These are phyloP conservation scores for Anolis apletophallus DNA, from an alignment of 2,797 vertebrate species.

Conservation along the genomic window DNA sequence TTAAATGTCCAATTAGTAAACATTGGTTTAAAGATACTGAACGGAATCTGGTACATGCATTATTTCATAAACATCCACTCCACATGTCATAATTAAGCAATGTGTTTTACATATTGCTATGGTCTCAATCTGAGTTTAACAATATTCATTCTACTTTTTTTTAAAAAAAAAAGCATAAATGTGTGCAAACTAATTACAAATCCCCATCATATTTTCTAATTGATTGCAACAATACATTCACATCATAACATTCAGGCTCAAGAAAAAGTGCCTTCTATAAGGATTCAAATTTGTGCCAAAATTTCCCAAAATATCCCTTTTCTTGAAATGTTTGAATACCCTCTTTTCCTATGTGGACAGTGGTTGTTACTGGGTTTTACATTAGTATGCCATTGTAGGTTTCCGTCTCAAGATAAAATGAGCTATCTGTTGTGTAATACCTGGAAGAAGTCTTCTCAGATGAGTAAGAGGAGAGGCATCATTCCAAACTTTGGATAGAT, in stretches of 20 bases:
- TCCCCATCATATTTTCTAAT: background rate
- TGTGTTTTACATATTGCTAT: too few relatives aligned
- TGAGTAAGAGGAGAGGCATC: too few relatives aligned
- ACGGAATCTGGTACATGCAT: background rate
- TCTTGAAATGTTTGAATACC: background rate
- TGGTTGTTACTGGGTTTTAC: too few relatives aligned
- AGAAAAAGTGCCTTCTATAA: background rate
- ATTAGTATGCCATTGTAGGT: too few relatives aligned
- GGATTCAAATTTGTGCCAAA: background rate
- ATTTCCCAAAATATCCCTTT: background rate
- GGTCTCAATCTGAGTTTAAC: too few relatives aligned
- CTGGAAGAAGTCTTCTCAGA: too few relatives aligned
- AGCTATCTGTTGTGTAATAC: too few relatives aligned
- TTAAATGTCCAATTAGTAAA: conserved; percentile 18
- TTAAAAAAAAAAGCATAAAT: background rate
- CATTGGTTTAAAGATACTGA: conserved; percentile 4
- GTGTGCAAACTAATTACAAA: background rate
- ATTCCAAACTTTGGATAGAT: too few relatives aligned
- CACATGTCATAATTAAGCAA: too few relatives aligned
- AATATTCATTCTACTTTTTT: too few relatives aligned
- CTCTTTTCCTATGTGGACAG: background rate
- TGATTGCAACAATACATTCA: background rate
- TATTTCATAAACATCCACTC: background rate
- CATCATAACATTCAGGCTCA: background rate
- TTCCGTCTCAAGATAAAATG: too few relatives aligned